Evolutionary conservation across 2,888 invertebrate species (phyloP).

Genomic region (Rosalia funebris): DNA sequence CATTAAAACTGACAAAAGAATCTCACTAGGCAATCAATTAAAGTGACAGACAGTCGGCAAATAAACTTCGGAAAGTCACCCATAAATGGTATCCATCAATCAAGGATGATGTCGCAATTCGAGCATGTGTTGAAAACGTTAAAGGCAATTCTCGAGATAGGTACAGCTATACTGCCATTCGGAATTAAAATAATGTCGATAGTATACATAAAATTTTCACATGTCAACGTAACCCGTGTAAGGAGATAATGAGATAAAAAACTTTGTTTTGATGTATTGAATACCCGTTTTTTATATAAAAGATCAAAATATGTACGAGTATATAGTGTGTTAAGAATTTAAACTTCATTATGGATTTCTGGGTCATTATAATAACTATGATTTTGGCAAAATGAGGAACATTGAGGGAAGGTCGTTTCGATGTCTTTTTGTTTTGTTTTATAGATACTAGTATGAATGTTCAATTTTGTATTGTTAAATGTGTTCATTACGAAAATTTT

Average conservation of each 20-base stretch:
- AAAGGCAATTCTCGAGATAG: constrained; percentile 6
- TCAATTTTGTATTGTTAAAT: too few species aligned
- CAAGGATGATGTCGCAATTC: constrained; percentile 8
- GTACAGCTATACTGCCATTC: background rate
- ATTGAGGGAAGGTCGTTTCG: too few species aligned
- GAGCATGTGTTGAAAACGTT: constrained; percentile 9
- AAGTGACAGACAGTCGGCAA: constrained; percentile 15
- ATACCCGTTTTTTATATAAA: too few species aligned
- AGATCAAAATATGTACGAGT: too few species aligned
- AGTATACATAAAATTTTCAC: background rate
- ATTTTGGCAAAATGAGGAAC: too few species aligned
- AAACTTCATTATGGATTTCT: too few species aligned
- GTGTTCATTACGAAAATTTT: too few species aligned
- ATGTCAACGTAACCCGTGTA: constrained; percentile 4
- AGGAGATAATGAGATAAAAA: background rate
- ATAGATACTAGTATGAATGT: too few species aligned
- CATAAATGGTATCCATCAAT: constrained; percentile 17
- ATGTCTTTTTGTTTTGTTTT: too few species aligned
- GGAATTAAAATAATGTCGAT: constrained; percentile 1
- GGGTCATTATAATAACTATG: too few species aligned
- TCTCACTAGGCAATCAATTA: constrained; percentile 11
- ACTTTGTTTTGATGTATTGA: background rate
- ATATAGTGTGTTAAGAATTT: too few species aligned
- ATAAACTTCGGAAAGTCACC: constrained; percentile 13
- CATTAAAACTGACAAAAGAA: constrained; percentile 3